These are phyloP conservation scores for Spodoptera litura DNA, from an alignment of 1,140 invertebrate genomes.

Conservation along the genomic window DNA sequence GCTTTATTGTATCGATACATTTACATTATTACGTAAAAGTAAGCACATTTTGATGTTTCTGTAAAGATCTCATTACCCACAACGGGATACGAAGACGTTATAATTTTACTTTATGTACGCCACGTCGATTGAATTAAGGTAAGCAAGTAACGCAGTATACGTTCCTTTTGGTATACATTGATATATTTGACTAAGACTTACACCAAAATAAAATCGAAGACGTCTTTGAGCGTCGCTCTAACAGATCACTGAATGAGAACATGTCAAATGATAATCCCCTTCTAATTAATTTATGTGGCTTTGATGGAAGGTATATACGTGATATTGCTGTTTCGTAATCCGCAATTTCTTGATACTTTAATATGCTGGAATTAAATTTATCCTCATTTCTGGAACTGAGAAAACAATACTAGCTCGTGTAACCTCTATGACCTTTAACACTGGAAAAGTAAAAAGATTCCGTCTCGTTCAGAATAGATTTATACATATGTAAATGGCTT, in stretches of 20 bases:
- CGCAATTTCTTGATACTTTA: constrained; percentile 23
- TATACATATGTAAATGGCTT: too few relatives aligned
- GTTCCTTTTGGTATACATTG: not conserved
- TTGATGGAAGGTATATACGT: constrained; percentile 46
- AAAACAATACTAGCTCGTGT: not conserved
- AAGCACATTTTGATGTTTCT: constrained; percentile 22
- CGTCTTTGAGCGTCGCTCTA: constrained; percentile 41
- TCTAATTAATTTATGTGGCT: constrained; percentile 61
- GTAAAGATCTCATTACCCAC: not conserved
- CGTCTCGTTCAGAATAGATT: too few relatives aligned
- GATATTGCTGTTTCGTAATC: constrained; percentile 50
- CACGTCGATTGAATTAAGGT: not conserved
- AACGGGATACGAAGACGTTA: not conserved
- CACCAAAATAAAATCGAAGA: constrained; percentile 8
- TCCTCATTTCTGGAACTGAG: not conserved
- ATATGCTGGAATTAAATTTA: not conserved
- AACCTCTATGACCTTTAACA: too few relatives aligned
- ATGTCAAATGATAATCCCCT: constrained; percentile 58
- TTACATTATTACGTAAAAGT: constrained; percentile 21
- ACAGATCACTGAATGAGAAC: constrained; percentile 55
- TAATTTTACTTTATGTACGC: not conserved
- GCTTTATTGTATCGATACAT: constrained; percentile 49
- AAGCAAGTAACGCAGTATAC: not conserved
- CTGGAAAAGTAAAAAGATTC: too few relatives aligned
- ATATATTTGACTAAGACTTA: not conserved